A percentile compares a stretch with the other conserved stretches of the same genome.
phyloP scores from a whole-genome alignment of 23 tunicate species.

The Clavelina lepadiformis region DNA sequence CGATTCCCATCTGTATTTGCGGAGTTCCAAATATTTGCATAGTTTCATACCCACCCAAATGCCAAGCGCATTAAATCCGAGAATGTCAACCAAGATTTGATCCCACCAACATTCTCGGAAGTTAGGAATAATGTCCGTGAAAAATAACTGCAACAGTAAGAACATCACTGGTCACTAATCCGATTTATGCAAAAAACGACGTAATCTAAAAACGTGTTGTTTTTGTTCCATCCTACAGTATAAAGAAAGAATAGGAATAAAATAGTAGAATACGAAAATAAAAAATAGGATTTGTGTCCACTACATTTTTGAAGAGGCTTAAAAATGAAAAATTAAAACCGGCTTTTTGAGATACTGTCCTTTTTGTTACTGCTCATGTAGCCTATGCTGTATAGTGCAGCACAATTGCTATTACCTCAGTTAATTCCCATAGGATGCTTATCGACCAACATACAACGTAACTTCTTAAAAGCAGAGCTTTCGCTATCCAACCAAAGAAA shows the following conservation, averaged over 20 bases:
- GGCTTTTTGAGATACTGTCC: too few species aligned
- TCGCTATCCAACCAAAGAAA: conserved; percentile 39
- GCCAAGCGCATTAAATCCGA: conserved; percentile 26
- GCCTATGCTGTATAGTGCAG: too few species aligned
- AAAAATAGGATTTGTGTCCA: too few species aligned
- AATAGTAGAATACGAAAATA: too few species aligned
- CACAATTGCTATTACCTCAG: conserved; percentile 12
- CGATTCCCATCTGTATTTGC: conserved; percentile 47
- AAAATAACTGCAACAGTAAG: conserved; percentile 10
- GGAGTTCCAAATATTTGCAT: conserved; percentile 25
- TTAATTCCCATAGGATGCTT: conserved; percentile 40
- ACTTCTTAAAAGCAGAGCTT: conserved; percentile 36
- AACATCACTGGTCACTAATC: too few species aligned
- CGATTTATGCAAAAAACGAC: too few species aligned
- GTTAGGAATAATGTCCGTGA: conserved; percentile 28
- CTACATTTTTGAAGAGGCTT: too few species aligned
- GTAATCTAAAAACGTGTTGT: too few species aligned
- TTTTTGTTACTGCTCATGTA: too few species aligned
- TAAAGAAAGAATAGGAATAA: too few species aligned
- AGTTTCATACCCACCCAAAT: conserved; percentile 35
- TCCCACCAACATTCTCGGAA: conserved; percentile 54
- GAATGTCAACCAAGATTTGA: conserved; percentile 22
- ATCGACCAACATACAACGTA: conserved; percentile 53
- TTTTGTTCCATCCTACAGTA: too few species aligned
- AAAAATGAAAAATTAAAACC: too few species aligned